These are phyloP conservation scores for Leptinotarsa defecta DNA, from an alignment of 1,140 invertebrate species.

Conservation along the genomic window DNA sequence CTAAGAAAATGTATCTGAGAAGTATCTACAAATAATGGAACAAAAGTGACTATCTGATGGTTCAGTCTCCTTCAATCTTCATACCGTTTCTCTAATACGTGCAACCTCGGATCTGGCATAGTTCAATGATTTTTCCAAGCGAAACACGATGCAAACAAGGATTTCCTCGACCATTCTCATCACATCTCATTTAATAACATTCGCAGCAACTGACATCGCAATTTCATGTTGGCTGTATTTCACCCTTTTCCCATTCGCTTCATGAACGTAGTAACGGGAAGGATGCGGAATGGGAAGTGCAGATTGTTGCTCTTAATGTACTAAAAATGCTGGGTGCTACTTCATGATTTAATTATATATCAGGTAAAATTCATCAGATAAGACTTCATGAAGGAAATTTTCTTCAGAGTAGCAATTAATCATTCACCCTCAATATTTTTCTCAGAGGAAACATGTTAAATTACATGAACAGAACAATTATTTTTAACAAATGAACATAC, in stretches of 20 bases:
- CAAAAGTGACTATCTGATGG: background rate
- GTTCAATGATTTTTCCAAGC: conserved; percentile 5
- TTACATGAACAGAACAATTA: no score
- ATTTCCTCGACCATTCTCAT: conserved; percentile 43
- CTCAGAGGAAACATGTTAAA: no score
- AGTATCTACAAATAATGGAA: background rate
- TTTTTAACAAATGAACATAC: no score
- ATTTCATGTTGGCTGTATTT: conserved; percentile 39
- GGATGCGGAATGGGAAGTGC: background rate
- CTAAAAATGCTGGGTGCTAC: no score
- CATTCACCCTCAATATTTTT: no score
- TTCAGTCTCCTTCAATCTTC: background rate
- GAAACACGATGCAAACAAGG: conserved; percentile 33
- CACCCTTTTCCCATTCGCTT: conserved; percentile 23
- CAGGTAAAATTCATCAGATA: no score
- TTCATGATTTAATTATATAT: no score
- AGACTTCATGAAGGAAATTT: no score
- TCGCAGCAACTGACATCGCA: conserved; percentile 39
- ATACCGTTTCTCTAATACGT: background rate
- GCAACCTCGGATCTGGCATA: background rate
- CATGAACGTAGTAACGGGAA: background rate
- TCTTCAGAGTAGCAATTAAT: no score
- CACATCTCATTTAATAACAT: conserved; percentile 42
- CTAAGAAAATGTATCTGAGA: no score
- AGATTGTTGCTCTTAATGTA: background rate